Percentiles rank a stretch among this genome's conserved stretches.
Conservation (phyloP, 2,113 vertebrate genomes). For the Pachycephala philippinensis region DNA sequence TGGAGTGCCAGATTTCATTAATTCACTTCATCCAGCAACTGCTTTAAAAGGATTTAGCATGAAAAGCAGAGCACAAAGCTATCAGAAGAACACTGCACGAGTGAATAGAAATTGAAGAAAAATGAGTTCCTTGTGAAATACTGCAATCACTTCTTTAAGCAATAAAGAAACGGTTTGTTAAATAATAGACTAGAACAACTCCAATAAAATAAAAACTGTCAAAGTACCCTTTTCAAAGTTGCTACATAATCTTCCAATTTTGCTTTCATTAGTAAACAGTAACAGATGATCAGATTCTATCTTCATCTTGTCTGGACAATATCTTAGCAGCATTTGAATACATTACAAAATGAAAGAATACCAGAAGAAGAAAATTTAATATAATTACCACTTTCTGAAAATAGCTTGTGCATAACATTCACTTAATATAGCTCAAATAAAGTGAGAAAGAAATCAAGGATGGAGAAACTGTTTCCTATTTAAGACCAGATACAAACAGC, state of each 20-base stretch:
- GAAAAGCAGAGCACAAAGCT: slow-evolving; percentile 40
- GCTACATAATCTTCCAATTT: slow-evolving; percentile 46
- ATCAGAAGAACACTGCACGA: not conserved
- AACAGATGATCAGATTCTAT: slow-evolving; percentile 63
- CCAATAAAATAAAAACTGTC: slow-evolving; percentile 53
- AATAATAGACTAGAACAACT: slow-evolving; percentile 57
- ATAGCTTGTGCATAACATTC: not conserved
- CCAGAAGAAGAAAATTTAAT: slow-evolving; percentile 34
- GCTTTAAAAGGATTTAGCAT: slow-evolving; percentile 39
- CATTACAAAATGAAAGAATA: slow-evolving; percentile 46
- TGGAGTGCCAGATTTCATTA: slow-evolving; percentile 24
- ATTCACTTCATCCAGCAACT: not conserved
- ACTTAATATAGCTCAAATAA: slow-evolving; percentile 45
- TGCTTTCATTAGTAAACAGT: slow-evolving; percentile 61
- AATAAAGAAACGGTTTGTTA: slow-evolving; percentile 56
- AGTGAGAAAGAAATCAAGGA: slow-evolving; percentile 29
- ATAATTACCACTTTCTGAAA: slow-evolving; percentile 48
- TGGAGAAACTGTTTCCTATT: not conserved
- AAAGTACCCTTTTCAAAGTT: slow-evolving; percentile 40
- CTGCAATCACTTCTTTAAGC: slow-evolving; percentile 55
- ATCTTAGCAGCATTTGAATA: slow-evolving; percentile 51
- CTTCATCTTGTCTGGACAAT: slow-evolving; percentile 53
- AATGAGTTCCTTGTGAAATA: slow-evolving; percentile 48
- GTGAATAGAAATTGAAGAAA: slow-evolving; percentile 45
- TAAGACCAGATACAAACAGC: slow-evolving; percentile 17